A percentile compares a stretch with the other conserved stretches of the same genome.
Conservation (phyloP, 2,888 invertebrate genomes). For the Thelaira solivaga region DNA sequence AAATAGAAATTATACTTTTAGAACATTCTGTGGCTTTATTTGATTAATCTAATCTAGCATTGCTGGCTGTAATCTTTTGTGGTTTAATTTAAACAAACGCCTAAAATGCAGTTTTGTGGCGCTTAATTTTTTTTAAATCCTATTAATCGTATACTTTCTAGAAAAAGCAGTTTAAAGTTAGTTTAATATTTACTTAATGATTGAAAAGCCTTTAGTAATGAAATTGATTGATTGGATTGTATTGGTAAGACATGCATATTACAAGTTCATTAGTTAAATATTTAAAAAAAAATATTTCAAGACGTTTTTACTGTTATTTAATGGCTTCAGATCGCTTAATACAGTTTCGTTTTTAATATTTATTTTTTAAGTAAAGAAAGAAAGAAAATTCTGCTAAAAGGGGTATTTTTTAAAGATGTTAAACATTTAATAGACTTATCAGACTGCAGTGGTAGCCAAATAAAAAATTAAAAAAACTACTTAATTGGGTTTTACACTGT, state of each 20-base stretch:
- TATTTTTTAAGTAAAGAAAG: no score
- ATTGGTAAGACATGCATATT: constrained; percentile 5
- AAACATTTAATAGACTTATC: no score
- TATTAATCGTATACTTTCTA: neutral
- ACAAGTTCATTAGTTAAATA: constrained; percentile 10
- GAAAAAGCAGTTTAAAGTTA: constrained; percentile 45
- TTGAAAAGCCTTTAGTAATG: neutral
- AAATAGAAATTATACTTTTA: neutral
- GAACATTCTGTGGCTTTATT: neutral
- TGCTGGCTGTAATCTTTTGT: constrained; percentile 35
- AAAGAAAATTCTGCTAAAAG: no score
- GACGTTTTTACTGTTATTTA: no score
- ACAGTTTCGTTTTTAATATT: no score
- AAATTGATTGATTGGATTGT: neutral
- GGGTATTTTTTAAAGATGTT: no score
- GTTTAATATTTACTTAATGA: constrained; percentile 47
- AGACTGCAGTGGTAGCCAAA: no score
- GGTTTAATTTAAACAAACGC: constrained; percentile 21
- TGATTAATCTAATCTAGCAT: constrained; percentile 42
- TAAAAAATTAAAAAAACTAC: no score
- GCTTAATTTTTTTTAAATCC: constrained; percentile 25
- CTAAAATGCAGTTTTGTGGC: constrained; percentile 24
- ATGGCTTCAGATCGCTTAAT: no score
- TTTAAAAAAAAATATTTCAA: no score
- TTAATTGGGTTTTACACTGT: no score